Percentiles rank a stretch among this genome's conserved stretches.
Conservation (phyloP, 2,113 vertebrate genomes). For the Pteruthius melanotis region DNA sequence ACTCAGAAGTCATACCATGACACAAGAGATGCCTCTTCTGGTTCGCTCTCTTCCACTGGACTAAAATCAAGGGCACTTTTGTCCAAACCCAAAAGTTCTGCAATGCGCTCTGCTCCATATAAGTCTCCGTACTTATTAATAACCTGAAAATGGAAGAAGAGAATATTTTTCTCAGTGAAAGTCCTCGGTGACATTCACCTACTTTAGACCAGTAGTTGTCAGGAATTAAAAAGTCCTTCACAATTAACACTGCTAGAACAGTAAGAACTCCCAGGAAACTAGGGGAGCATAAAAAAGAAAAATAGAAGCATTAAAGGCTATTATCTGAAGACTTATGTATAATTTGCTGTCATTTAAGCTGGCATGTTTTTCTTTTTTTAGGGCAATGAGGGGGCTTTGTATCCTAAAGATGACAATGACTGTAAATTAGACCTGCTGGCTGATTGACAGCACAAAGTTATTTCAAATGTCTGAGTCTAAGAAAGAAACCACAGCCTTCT, state of each 20-base stretch:
- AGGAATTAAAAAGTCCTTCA: background rate
- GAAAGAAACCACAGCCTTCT: constrained; percentile 34
- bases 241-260: constrained; percentile 13
- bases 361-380: constrained; percentile 52
- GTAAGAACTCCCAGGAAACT: constrained; percentile 5
- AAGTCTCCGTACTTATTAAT: constrained; percentile 98
- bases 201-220: background rate
- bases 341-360: constrained; percentile 46
- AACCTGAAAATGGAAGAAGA: constrained; percentile 76
- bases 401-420: constrained; percentile 29
- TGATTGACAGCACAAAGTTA: constrained; percentile 28
- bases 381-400: background rate
- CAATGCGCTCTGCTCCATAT: constrained; percentile 94
- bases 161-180: background rate
- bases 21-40: constrained; percentile 88
- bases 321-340: constrained; percentile 41
- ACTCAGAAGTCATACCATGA: constrained; percentile 80
- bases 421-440: constrained; percentile 29
- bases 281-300: background rate
- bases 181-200: background rate
- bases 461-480: background rate
- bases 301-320: constrained; percentile 15
- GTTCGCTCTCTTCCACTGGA: constrained; percentile 86
- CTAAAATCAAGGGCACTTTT: constrained; percentile 97
- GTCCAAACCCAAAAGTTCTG: constrained; percentile 93